Conservation (phyloP, 2,113 vertebrate species). For the Ophiodon elongatus region DNA sequence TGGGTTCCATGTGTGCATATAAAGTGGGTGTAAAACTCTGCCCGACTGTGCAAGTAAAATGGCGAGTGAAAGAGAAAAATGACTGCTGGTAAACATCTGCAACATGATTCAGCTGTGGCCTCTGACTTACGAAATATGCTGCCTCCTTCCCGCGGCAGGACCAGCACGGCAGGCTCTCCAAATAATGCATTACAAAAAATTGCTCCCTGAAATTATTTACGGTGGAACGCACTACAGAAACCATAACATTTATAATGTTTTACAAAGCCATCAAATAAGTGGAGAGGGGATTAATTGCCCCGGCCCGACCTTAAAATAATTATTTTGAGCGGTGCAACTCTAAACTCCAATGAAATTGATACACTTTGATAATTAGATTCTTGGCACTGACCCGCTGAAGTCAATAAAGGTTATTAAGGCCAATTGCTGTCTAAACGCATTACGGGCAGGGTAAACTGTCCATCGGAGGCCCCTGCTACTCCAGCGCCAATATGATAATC, state of each 20-base stretch:
- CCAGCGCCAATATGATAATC: constrained; percentile 88
- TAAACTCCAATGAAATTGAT: constrained; percentile 92
- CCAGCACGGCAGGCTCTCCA: constrained; percentile 26
- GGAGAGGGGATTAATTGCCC: constrained; percentile 90
- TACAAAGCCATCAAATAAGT: constrained; percentile 90
- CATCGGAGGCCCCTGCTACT: constrained; percentile 88
- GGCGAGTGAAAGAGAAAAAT: constrained; percentile 60
- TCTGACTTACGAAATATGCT: constrained; percentile 39
- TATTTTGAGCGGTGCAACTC: constrained; percentile 88
- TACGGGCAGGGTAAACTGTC: constrained; percentile 87
- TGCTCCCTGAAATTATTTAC: constrained; percentile 75
- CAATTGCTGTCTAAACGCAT: constrained; percentile 90
- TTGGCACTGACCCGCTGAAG: constrained; percentile 90
- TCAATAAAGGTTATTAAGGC: constrained; percentile 95
- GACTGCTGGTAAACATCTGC: constrained; percentile 68
- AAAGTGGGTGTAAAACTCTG: constrained; percentile 69
- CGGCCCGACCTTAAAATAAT: constrained; percentile 89
- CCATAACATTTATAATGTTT: constrained; percentile 87
- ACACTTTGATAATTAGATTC: constrained; percentile 95
- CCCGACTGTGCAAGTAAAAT: constrained; percentile 56
- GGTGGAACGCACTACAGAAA: constrained; percentile 75
- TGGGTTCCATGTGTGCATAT: constrained; percentile 75
- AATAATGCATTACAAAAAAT: constrained; percentile 60
- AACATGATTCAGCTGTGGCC: constrained; percentile 57
- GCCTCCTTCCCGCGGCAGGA: constrained; percentile 34